These are phyloP conservation scores for Lasioglossum malachurum DNA, from an alignment of 2,888 invertebrate species.

Conservation along the genomic window DNA sequence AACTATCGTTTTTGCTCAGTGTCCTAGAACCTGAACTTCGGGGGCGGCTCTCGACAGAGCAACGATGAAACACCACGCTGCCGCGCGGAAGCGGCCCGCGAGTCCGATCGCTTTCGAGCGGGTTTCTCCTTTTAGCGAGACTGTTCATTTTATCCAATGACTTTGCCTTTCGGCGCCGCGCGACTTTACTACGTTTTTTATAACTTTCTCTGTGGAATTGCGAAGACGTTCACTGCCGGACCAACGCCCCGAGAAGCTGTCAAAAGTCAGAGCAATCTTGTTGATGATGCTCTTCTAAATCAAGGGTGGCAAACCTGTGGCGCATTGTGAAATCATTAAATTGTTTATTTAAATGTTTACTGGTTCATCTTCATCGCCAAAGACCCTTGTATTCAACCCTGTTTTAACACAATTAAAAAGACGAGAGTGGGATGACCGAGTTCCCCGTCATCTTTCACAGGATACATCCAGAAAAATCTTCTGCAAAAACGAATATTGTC, in stretches of 20 bases:
- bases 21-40: slow-evolving; percentile 11
- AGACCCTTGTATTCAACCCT: too few species aligned
- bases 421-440: too few species aligned
- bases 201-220: neutral
- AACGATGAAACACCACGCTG: neutral
- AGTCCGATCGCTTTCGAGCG: slow-evolving; percentile 6
- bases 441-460: too few species aligned
- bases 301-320: too few species aligned
- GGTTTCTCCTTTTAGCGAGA: slow-evolving; percentile 5
- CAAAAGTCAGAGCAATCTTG: neutral
- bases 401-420: too few species aligned
- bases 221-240: neutral
- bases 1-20: slow-evolving; percentile 18
- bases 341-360: too few species aligned
- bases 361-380: too few species aligned
- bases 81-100: neutral
- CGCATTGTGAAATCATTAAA: too few species aligned
- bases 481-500: too few species aligned
- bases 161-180: neutral
- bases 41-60: neutral
- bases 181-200: neutral
- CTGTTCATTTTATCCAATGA: slow-evolving; percentile 2
- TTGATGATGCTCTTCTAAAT: neutral
- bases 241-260: neutral
- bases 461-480: too few species aligned